phyloP scores from a whole-genome alignment of 2,888 invertebrate genomes.

The Agriotes lineatus region DNA sequence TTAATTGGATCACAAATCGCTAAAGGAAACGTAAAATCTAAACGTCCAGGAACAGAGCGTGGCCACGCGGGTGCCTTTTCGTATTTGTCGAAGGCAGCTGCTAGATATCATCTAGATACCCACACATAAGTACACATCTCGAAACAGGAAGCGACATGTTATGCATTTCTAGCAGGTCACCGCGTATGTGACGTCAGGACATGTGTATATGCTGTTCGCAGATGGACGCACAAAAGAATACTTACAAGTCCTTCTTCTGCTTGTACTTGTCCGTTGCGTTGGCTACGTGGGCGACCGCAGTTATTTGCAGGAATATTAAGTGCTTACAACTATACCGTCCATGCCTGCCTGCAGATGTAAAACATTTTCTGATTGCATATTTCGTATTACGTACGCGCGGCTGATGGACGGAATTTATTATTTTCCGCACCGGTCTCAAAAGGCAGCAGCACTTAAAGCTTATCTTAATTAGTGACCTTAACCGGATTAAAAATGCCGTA shows the following conservation, averaged over 20 bases:
- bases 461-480: no score
- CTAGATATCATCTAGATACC: constrained; percentile 33
- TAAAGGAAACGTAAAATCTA: no score
- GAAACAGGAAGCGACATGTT: constrained; percentile 51
- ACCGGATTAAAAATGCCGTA: no score
- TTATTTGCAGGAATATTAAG: constrained; percentile 32
- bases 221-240: constrained; percentile 29
- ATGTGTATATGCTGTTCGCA: constrained; percentile 28
- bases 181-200: constrained; percentile 31
- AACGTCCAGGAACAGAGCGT: no score
- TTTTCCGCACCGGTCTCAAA: no score
- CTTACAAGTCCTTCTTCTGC: constrained; percentile 17
- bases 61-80: constrained; percentile 8
- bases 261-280: constrained; percentile 23
- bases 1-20: no score
- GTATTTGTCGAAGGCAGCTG: constrained; percentile 21
- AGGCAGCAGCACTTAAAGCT: no score
- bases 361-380: no score
- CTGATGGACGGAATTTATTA: no score
- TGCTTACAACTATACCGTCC: background rate
- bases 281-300: constrained; percentile 27
- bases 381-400: no score
- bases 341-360: background rate
- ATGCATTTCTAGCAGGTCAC: constrained; percentile 50
- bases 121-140: constrained; percentile 48